These are phyloP conservation scores for Lysandra coridon DNA, from an alignment of 2,888 invertebrate genomes.

Conservation along the genomic window DNA sequence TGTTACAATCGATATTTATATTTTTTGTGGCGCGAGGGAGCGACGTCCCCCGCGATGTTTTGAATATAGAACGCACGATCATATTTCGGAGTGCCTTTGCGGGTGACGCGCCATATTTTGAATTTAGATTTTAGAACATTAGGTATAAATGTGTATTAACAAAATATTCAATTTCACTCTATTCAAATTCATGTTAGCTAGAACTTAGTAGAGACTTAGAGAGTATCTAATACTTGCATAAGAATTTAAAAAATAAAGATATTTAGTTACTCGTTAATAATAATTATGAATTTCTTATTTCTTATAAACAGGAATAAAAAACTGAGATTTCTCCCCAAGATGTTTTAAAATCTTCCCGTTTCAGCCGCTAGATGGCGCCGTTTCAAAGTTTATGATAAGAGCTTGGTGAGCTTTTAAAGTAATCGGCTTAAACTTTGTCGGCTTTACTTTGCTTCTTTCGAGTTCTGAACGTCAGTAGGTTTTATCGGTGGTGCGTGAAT, in stretches of 20 bases:
- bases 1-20: constrained; percentile 60
- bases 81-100: constrained; percentile 70
- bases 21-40: constrained; percentile 58
- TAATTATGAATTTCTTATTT: no score
- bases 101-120: constrained; percentile 60
- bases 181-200: background rate
- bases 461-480: constrained; percentile 41
- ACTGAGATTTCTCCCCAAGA: background rate
- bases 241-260: no score
- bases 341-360: constrained; percentile 22
- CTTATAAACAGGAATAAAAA: background rate
- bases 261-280: no score
- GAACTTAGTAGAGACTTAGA: no score
- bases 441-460: constrained; percentile 42
- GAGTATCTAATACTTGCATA: no score
- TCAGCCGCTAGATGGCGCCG: constrained; percentile 45
- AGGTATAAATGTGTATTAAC: constrained; percentile 29
- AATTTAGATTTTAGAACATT: constrained; percentile 42
- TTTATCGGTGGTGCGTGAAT: constrained; percentile 41
- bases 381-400: constrained; percentile 49
- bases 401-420: constrained; percentile 62
- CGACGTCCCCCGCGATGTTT: constrained; percentile 68
- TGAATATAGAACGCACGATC: constrained; percentile 73
- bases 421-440: constrained; percentile 60
- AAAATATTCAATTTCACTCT: background rate